Conservation (phyloP, 2,888 invertebrate genomes). For the Drosophila mimetica region DNA sequence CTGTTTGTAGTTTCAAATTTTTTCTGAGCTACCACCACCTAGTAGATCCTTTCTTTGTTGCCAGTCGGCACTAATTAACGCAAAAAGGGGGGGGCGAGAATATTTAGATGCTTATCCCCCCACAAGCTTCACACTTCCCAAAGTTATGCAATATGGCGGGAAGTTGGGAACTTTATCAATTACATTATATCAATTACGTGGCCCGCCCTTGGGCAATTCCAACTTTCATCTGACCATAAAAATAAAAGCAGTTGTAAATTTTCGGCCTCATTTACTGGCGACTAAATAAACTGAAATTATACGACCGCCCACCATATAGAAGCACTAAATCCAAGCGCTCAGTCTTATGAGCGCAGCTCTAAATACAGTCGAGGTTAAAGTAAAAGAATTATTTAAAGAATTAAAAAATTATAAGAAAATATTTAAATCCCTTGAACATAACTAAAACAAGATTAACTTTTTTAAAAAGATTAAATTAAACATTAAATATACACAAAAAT, state of each 20-base stretch:
- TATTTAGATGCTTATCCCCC: constrained; percentile 27
- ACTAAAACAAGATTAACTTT: no score
- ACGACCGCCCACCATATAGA: constrained; percentile 49
- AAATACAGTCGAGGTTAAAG: neutral
- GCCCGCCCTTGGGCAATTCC: constrained; percentile 39
- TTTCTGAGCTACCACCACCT: neutral
- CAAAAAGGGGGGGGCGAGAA: constrained; percentile 3
- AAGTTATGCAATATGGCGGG: constrained; percentile 39
- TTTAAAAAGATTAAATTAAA: no score
- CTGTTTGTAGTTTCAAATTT: constrained; percentile 12
- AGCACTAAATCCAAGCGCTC: constrained; percentile 52
- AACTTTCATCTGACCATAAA: constrained; percentile 56
- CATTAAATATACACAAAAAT: no score
- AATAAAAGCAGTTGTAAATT: constrained; percentile 67
- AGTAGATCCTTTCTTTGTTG: neutral
- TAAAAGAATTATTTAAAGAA: neutral
- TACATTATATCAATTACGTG: constrained; percentile 72
- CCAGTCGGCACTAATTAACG: constrained; percentile 32
- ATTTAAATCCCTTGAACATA: no score
- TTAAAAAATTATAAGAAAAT: no score
- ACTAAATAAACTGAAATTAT: constrained; percentile 72
- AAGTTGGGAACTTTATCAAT: constrained; percentile 59
- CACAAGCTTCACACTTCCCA: constrained; percentile 26
- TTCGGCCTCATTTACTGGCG: constrained; percentile 60
- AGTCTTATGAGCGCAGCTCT: neutral